Conservation (phyloP, 2,113 vertebrate species). For the Thalassarche chlororhynchos region DNA sequence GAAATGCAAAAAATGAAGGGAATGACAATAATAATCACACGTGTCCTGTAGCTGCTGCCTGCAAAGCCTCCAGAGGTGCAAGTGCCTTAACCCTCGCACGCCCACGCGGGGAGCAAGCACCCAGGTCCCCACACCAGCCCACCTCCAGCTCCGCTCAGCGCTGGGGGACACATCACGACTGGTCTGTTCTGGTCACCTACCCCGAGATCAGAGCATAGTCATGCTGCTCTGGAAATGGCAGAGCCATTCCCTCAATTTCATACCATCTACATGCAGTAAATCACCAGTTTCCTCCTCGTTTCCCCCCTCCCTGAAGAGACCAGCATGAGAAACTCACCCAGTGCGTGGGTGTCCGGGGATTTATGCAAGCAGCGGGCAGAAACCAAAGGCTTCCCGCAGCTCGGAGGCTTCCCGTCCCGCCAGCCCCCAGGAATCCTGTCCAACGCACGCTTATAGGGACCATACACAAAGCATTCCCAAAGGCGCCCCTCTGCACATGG, state of each 20-base stretch:
- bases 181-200: not conserved
- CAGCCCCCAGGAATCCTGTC: not conserved
- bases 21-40: not conserved
- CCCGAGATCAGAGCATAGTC: accelerated
- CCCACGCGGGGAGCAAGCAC: accelerated
- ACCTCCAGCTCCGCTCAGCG: not conserved
- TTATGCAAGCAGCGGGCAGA: not conserved
- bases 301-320: not conserved
- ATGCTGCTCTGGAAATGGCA: not conserved
- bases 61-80: not conserved
- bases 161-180: accelerated
- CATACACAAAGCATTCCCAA: not conserved
- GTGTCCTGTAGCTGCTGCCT: not conserved
- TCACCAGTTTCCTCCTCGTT: not conserved
- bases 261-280: not conserved
- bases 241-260: not conserved
- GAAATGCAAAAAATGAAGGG: not conserved
- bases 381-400: not conserved
- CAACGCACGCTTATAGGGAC: not conserved
- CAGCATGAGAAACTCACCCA: not conserved
- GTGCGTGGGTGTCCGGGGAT: not conserved
- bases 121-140: not conserved
- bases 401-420: not conserved
- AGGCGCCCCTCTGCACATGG: not conserved
- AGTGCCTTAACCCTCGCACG: not conserved